Evolutionary conservation across 2,888 invertebrate genomes (phyloP), one percentile per base, ranked within the genome.

Genomic region (Ormyrus pomaceus): DNA sequence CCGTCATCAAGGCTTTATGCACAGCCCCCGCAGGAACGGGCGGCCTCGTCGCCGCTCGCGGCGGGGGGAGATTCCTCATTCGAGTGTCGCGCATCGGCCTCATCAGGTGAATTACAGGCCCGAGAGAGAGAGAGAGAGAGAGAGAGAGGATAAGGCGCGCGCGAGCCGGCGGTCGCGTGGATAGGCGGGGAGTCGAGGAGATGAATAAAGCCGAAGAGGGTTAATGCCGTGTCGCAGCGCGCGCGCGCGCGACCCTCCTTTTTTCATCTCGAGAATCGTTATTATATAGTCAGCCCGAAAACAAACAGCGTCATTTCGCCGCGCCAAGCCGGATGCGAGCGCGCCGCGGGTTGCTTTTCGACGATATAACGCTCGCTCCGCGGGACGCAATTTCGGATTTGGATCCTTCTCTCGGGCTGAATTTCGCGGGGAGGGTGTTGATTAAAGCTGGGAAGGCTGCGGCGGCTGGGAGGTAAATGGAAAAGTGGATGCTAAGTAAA

Each of bases 51-150:
- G 19, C 19, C 19, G 19, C 19, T 19, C 19, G 19, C 19, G 3
- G 10, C 45, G 46, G 46, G 45, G 8, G 75, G 50, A 61, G 79
- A 73, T 59, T 72, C 62, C 69, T 74, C 68, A n/a, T 68, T 64
- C 50, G 68, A 87, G 87, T 90, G 90, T 90, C 90, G 90, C 88
- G 85, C 65, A 77, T 81, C 81, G 90, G 90, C 89, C 88, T 90
- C 90, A 90, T 90, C 90, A 89, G 83, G 86, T 82, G 90, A 88
- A 90, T 90, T 90, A 90, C 90, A 89, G 89, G 87, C 88, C 86
- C 84, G 87, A 84, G 65, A 56, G 53, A n/a, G 86, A 84, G 34
- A 53, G 58, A 13, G 82, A 83, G 82, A 83, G 65, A n/a, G 19
- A 64, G 48, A 45, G 48, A 69, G 46, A 45, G 82, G 82, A 82